These are phyloP conservation scores for Heliconius cydno DNA, from an alignment of 2,888 invertebrate species.

Conservation along the genomic window DNA sequence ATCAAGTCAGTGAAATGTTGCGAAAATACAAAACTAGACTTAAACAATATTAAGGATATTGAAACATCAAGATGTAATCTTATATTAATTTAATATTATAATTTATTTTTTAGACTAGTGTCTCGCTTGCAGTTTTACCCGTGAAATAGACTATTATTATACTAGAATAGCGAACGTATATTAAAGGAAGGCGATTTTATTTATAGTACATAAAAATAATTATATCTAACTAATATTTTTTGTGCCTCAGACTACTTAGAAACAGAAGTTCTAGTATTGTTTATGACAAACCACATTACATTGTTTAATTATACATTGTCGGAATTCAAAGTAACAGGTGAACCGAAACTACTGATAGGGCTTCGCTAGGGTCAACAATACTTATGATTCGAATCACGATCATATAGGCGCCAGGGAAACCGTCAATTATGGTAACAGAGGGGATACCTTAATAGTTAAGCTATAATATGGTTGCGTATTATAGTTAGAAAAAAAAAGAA, in stretches of 20 bases:
- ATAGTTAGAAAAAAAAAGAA: no score
- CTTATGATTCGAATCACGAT: constrained; percentile 42
- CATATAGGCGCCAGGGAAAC: constrained; percentile 43
- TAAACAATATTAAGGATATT: background rate
- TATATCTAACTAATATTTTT: background rate
- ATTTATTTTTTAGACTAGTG: background rate
- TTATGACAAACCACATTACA: background rate
- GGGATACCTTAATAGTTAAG: constrained; percentile 29
- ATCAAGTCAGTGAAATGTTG: background rate
- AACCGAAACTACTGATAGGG: constrained; percentile 24
- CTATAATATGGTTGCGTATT: background rate
- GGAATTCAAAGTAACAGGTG: constrained; percentile 9
- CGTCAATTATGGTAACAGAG: constrained; percentile 35
- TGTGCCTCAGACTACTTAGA: background rate
- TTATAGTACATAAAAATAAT: background rate
- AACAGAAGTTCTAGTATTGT: background rate
- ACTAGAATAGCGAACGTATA: no score
- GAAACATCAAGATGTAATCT: constrained; percentile 4
- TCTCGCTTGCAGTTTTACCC: background rate
- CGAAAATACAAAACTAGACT: background rate
- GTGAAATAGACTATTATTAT: background rate
- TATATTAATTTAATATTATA: constrained; percentile 5
- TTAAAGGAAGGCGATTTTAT: background rate
- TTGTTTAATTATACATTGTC: background rate
- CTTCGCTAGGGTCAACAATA: constrained; percentile 35